These are phyloP conservation scores for Chromoteleia sp. DNA, from an alignment of 2,888 invertebrate genomes.

Conservation along the genomic window DNA sequence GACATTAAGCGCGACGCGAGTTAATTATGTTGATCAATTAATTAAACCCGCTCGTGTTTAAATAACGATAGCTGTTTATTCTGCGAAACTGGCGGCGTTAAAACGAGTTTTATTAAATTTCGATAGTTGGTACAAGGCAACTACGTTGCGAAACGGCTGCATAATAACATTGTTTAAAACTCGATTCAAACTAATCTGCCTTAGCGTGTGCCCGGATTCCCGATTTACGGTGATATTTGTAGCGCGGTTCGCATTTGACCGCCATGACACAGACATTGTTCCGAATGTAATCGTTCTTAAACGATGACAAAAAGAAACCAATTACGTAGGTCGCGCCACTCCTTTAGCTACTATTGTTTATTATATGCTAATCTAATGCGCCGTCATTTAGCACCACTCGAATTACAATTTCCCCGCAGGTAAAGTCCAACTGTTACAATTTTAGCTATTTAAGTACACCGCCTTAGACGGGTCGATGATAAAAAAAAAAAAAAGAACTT, in stretches of 20 bases:
- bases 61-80: no score
- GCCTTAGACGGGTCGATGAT: background rate
- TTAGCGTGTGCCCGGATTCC: background rate
- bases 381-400: conserved; percentile 18
- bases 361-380: conserved; percentile 73
- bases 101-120: conserved; percentile 11
- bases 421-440: conserved; percentile 14
- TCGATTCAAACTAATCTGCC: conserved; percentile 1
- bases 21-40: no score
- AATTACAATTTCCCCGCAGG: conserved; percentile 4
- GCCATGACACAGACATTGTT: conserved; percentile 15
- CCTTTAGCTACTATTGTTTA: conserved; percentile 74
- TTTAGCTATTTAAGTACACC: conserved; percentile 21
- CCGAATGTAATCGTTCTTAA: conserved; percentile 25
- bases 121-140: background rate
- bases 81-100: no score
- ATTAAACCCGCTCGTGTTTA: no score
- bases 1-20: no score
- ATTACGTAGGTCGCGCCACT: conserved; percentile 68
- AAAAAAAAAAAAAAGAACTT: conserved; percentile 28
- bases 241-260: background rate
- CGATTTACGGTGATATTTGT: conserved; percentile 1
- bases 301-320: conserved; percentile 44
- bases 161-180: conserved; percentile 5
- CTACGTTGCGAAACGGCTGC: background rate